These are phyloP conservation scores for Pseudanteris insignis DNA, from an alignment of 2,888 invertebrate species.

Conservation along the genomic window DNA sequence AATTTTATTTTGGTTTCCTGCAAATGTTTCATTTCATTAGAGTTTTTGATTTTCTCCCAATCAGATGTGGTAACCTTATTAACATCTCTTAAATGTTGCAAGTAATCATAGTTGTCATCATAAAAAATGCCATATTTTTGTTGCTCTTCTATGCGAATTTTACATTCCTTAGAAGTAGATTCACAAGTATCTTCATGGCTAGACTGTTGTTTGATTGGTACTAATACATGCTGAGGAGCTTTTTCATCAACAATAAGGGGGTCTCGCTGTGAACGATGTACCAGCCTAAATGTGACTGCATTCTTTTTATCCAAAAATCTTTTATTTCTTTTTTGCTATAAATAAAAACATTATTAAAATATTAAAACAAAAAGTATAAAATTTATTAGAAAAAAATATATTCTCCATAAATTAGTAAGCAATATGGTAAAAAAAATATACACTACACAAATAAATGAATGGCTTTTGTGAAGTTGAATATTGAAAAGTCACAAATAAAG, in stretches of 20 bases:
- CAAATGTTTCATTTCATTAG: conserved; percentile 44
- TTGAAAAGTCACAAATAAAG: too few relatives aligned
- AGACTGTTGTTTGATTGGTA: conserved; percentile 68
- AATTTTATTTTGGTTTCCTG: conserved; percentile 69
- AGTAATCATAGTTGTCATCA: conserved; percentile 95
- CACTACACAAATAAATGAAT: too few relatives aligned
- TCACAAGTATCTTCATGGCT: conserved; percentile 45
- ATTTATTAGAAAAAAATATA: too few relatives aligned
- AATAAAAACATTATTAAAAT: too few relatives aligned
- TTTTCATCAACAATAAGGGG: conserved; percentile 88
- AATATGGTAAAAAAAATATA: too few relatives aligned
- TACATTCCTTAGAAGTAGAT: conserved; percentile 50
- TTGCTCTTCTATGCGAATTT: conserved; percentile 75
- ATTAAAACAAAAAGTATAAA: too few relatives aligned
- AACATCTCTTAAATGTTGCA: conserved; percentile 84
- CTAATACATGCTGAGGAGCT: conserved; percentile 87
- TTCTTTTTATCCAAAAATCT: conserved; percentile 92
- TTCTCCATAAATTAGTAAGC: too few relatives aligned
- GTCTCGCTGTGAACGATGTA: conserved; percentile 94
- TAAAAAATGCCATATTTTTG: conserved; percentile 90
- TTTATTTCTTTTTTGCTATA: conserved; percentile 74
- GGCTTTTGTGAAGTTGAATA: too few relatives aligned
- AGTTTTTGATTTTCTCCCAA: conserved; percentile 67
- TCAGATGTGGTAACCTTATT: conserved; percentile 70
- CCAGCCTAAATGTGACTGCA: conserved; percentile 89